Percentiles rank a stretch among this genome's conserved stretches.
Conservation (phyloP, 2,888 invertebrate species). For the Polydrusus tereticollis region DNA sequence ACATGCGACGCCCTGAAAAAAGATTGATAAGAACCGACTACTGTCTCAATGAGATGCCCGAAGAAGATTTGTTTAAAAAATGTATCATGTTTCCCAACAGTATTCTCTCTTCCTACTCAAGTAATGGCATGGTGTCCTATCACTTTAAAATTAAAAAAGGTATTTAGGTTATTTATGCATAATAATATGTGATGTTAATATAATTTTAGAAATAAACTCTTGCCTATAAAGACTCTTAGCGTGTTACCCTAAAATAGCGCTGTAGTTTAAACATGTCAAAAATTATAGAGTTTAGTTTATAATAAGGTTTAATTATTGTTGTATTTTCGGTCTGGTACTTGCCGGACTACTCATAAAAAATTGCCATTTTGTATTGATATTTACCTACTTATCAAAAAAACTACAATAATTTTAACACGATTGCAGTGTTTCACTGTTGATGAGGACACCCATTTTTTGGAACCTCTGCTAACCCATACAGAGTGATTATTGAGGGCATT, state of each 20-base stretch:
- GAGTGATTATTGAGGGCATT: no score
- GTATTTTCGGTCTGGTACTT: not conserved
- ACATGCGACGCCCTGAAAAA: slow-evolving; percentile 57
- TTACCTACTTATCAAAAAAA: not conserved
- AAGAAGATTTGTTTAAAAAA: slow-evolving; percentile 58
- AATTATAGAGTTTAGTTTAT: not conserved
- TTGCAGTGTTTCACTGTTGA: no score
- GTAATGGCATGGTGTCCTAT: slow-evolving; percentile 55
- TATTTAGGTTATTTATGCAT: slow-evolving; percentile 16
- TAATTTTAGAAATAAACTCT: slow-evolving; percentile 4
- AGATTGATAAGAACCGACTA: slow-evolving; percentile 58
- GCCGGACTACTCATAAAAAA: not conserved
- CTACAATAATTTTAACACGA: no score
- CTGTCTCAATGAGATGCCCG: slow-evolving; percentile 57
- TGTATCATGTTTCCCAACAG: slow-evolving; percentile 59
- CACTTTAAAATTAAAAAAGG: slow-evolving; percentile 53
- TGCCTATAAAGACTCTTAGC: slow-evolving; percentile 1
- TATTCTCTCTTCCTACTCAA: slow-evolving; percentile 57
- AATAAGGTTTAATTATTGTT: not conserved
- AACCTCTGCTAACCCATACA: no score
- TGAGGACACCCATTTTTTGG: no score
- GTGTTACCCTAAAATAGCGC: not conserved
- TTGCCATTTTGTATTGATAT: not conserved
- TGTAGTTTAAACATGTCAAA: not conserved
- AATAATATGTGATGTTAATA: slow-evolving; percentile 13